Evolutionary conservation across 2,888 invertebrate species (phyloP), one percentile per base, ranked within the genome.

Genomic region (Schrankia costaestrigalis): DNA sequence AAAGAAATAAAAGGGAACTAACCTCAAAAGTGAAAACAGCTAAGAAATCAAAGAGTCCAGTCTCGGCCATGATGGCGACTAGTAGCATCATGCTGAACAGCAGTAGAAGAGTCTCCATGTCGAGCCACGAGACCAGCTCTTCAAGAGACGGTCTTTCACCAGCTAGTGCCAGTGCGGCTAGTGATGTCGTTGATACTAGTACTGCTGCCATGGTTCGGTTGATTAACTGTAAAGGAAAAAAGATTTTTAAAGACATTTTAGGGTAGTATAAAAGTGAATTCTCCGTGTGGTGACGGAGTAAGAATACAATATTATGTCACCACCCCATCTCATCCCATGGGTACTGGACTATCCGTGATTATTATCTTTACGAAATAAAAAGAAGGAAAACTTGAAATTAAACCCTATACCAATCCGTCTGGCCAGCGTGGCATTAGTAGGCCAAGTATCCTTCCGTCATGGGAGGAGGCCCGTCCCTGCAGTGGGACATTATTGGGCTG

Each of bases 81-180:
- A 97, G 79, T 1, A 95, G 90, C 97, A 97, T 97, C 97, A 97
- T 97, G 19, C 95, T 93, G 73, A 95, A 95, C 0, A 96, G 84
- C 11, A 96, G 70, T n/a, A 94, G 83, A 1, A 95, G 70, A 0
- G 95, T 93, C 63, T 95, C 95, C 54, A 93, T 87, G 52, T 97
- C 95, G 58, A 97, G 91, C 96, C 96, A 97, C 6, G 93, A 91
- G 3, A 96, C 89, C 22, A 97, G 87, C 71, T 94, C 93, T 1
- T 88, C 82, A 69, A 95, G 90, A 0, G 93, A 90, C 0, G 97
- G 96, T 25, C 95, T 89, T 87, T 94, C 93, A 37, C 94, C 92
- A 2, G 92, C 81, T 0, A 90, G 78, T 0, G 95, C 91, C 29
- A 96, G 73, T 1, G 93, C 91, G 0, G 95, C 94, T 4, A 97